Base-by-base conservation (phyloP, 2,888 invertebrate genomes). In the Nomada goodeniana region DNA sequence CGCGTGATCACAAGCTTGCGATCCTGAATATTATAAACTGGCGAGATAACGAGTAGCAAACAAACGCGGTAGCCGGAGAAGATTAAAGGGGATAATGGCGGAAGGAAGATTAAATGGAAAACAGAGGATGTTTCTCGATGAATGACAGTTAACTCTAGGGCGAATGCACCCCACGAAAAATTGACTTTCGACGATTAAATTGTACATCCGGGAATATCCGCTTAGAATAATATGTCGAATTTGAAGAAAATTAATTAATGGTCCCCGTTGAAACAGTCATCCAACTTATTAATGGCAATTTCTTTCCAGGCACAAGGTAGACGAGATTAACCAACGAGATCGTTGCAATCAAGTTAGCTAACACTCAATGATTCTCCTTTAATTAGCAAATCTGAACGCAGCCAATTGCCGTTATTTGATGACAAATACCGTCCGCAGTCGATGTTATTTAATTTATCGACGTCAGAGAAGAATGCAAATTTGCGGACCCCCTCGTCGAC, bases 1-100 rank as follows among this genome's bases (percentile, higher is more conserved):
- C 26, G 20, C 23, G 42, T 36, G 64, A 68, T 81, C 64, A 59
- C n/a, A 23, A 4, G 26, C 36, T 13, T 20, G 64, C 69, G 60
- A 47, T 11, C 13, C 52, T 29, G 53, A 68, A 75, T 63, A 75
- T 67, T 52, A 47, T 50, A 57, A 81, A 44, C 72, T 72, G 23
- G 53, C 44, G 75, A 59, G 67, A 82, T 82, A 82, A 82, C 71
- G 82, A 82, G 69, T 74, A 52, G 82, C 82, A 75, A 82, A 82
- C 82, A 82, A 57, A 64, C 47, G 9, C 11, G 23, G 15, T 47
- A 57, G 69, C n/a, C 53, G 50, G 52, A 57, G 13, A n/a, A 26
- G 18, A 42, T 79, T 55, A 18, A 2, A 70, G 13, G 36, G 59
- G 53, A 42, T 53, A 11, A 55, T 29, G 15, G 42, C 15, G 13